Percentiles rank a stretch among this genome's conserved stretches.
Evolutionary conservation across 1,140 invertebrate species (phyloP).

Genomic region (Nephila pilipes): DNA sequence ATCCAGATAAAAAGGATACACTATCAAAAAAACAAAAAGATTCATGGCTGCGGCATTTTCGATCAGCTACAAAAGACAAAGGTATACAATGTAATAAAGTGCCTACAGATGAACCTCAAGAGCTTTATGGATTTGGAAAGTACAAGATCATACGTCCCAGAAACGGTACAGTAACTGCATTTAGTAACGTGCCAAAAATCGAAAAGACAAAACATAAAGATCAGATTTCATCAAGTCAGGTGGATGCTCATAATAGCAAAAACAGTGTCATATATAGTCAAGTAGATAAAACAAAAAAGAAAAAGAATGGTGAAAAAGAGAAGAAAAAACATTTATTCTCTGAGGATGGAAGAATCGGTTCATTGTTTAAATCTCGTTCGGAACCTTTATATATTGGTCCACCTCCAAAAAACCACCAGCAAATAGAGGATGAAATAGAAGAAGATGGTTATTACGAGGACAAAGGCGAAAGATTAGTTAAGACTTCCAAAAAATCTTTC

Average conservation of each 20-base stretch:
- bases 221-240: neutral
- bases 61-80: slow-evolving; percentile 74
- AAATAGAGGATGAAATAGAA: slow-evolving; percentile 31
- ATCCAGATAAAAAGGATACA: slow-evolving; percentile 61
- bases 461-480: slow-evolving; percentile 53
- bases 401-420: slow-evolving; percentile 36
- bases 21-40: slow-evolving; percentile 62
- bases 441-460: slow-evolving; percentile 57
- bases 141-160: slow-evolving; percentile 70
- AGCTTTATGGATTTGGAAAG: slow-evolving; percentile 63
- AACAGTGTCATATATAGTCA: slow-evolving; percentile 71
- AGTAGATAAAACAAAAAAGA: slow-evolving; percentile 74
- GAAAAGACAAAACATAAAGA: slow-evolving; percentile 38
- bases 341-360: slow-evolving; percentile 51
- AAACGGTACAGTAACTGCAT: slow-evolving; percentile 74
- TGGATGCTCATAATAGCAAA: slow-evolving; percentile 36
- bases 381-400: slow-evolving; percentile 71
- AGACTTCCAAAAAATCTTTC: slow-evolving; percentile 70
- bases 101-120: slow-evolving; percentile 64
- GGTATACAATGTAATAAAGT: slow-evolving; percentile 74
- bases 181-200: slow-evolving; percentile 73
- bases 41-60: slow-evolving; percentile 62
- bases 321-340: slow-evolving; percentile 66
- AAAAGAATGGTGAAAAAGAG: slow-evolving; percentile 55
- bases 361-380: slow-evolving; percentile 65